phyloP scores from a whole-genome alignment of 2,113 vertebrate genomes.

The Python bivittatus region DNA sequence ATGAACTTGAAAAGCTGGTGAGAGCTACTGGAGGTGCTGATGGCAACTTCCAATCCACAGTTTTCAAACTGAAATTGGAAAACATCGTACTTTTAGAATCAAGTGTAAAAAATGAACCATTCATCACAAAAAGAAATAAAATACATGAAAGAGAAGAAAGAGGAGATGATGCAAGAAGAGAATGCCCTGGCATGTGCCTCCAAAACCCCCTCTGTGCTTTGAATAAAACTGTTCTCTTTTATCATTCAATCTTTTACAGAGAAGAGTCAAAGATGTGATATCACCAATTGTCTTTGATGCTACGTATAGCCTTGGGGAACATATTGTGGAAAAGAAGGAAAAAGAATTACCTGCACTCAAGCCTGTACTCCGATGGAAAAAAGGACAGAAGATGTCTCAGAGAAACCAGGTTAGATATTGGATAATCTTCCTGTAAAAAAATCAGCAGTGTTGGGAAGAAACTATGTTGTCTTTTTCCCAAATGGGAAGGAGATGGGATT shows the following conservation, averaged over 20 bases:
- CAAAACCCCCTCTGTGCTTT: not conserved
- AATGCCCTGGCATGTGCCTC: not conserved
- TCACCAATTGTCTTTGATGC: constrained; percentile 92
- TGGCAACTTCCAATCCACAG: not conserved
- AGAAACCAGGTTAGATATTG: constrained; percentile 86
- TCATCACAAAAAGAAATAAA: not conserved
- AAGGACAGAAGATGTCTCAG: constrained; percentile 88
- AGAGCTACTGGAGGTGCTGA: not conserved
- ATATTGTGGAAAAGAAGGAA: constrained; percentile 71
- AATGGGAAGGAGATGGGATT: not conserved
- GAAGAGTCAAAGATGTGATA: constrained; percentile 93
- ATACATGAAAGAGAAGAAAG: not conserved
- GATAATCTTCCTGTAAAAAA: not conserved
- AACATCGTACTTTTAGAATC: not conserved
- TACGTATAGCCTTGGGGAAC: constrained; percentile 85
- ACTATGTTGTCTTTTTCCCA: not conserved
- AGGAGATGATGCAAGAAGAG: not conserved
- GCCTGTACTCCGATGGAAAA: constrained; percentile 93
- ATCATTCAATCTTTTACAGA: constrained; percentile 75
- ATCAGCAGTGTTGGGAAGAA: not conserved
- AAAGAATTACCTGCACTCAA: constrained; percentile 84
- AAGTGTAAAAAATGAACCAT: no score
- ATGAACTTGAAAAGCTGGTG: not conserved
- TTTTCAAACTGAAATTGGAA: not conserved
- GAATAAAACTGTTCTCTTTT: not conserved